A percentile compares a stretch with the other conserved stretches of the same genome.
Conservation (phyloP, 2,888 invertebrate genomes). For the Platypus cylindrus region DNA sequence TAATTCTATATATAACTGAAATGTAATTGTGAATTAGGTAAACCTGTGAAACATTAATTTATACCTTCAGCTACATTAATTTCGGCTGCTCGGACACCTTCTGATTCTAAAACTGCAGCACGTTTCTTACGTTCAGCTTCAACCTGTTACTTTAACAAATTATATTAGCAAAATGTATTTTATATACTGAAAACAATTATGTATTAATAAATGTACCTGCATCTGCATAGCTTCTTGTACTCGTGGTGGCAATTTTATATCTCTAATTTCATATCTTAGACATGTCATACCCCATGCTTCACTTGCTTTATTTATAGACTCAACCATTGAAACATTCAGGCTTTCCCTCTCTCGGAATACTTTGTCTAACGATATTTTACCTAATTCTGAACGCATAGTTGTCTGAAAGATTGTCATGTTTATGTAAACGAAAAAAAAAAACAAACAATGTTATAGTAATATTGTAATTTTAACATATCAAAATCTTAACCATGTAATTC, state of each 20-base stretch:
- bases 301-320: slow-evolving; percentile 94
- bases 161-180: neutral
- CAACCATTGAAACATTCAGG: slow-evolving; percentile 88
- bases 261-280: slow-evolving; percentile 86
- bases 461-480: neutral
- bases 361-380: slow-evolving; percentile 92
- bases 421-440: neutral
- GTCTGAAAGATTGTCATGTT: slow-evolving; percentile 41
- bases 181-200: neutral
- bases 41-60: neutral
- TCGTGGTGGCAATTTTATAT: slow-evolving; percentile 76
- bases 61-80: slow-evolving; percentile 94
- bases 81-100: slow-evolving; percentile 81
- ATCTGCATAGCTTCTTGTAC: slow-evolving; percentile 99
- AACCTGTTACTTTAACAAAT: slow-evolving; percentile 38
- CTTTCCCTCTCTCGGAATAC: slow-evolving; percentile 94
- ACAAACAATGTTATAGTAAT: neutral
- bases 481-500: slow-evolving; percentile 1
- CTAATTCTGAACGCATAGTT: slow-evolving; percentile 97
- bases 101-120: slow-evolving; percentile 93
- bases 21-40: neutral
- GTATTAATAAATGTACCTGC: slow-evolving; percentile 44
- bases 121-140: slow-evolving; percentile 96
- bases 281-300: slow-evolving; percentile 98
- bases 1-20: neutral